Evolutionary conservation across 2,797 vertebrate genomes (phyloP).

Genomic region (Geotrypetes seraphini): DNA sequence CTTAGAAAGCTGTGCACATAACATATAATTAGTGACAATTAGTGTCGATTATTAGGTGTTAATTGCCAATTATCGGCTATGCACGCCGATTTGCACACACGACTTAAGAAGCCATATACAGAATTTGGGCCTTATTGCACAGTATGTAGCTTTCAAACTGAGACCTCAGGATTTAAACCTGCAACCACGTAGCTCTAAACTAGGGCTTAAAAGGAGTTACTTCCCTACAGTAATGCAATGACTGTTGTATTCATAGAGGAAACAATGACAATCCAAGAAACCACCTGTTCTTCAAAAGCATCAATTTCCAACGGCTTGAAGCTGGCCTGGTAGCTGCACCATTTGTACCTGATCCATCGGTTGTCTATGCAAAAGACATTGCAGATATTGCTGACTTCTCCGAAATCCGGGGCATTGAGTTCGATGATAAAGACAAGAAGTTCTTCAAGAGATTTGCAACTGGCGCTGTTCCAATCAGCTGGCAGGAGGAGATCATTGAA

Average conservation of each 20-base stretch:
- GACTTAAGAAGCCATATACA: too few relatives aligned
- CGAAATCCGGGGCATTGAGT: constrained; percentile 74
- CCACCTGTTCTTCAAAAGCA: constrained; percentile 77
- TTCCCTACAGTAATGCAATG: too few relatives aligned
- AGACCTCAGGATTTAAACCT: too few relatives aligned
- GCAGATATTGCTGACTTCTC: constrained; percentile 86
- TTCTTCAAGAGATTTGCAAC: constrained; percentile 84
- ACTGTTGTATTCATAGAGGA: constrained; percentile 42
- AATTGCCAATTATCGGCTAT: too few relatives aligned
- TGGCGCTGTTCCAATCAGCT: constrained; percentile 71
- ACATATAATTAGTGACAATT: too few relatives aligned
- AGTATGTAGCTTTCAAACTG: too few relatives aligned
- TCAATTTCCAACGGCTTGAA: constrained; percentile 84
- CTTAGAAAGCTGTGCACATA: too few relatives aligned
- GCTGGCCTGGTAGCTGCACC: constrained; percentile 74
- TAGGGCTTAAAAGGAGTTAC: too few relatives aligned
- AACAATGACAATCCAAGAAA: constrained; percentile 77
- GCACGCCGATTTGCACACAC: too few relatives aligned
- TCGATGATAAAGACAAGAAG: constrained; percentile 75
- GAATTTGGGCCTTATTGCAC: too few relatives aligned
- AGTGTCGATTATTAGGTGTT: too few relatives aligned
- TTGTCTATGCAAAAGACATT: constrained; percentile 87
- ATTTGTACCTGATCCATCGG: constrained; percentile 81
- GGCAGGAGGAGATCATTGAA: constrained; percentile 86
- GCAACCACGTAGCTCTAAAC: too few relatives aligned